Evolutionary conservation across 2,888 invertebrate species (phyloP).

Genomic region (Pachliopta kotzebuea): DNA sequence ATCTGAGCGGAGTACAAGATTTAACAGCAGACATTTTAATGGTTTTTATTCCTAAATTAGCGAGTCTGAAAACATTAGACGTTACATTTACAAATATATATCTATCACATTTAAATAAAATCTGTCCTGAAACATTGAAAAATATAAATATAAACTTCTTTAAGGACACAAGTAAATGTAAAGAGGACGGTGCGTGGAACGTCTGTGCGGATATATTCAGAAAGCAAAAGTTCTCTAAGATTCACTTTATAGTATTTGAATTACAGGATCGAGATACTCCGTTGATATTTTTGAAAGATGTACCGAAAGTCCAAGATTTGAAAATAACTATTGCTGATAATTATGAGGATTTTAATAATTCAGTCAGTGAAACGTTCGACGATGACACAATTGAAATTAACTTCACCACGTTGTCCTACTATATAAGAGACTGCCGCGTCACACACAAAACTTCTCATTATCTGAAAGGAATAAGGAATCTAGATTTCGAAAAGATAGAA

Average conservation of each 20-base stretch:
- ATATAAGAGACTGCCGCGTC: constrained; percentile 40
- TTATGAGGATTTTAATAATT: constrained; percentile 39
- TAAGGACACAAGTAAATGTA: constrained; percentile 37
- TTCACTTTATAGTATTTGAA: constrained; percentile 47
- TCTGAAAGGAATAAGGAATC: constrained; percentile 40
- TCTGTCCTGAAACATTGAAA: constrained; percentile 42
- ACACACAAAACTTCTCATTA: constrained; percentile 40
- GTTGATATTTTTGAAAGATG: constrained; percentile 40
- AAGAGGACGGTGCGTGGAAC: constrained; percentile 34
- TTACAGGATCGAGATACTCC: constrained; percentile 41
- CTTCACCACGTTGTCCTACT: constrained; percentile 29
- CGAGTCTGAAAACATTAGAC: constrained; percentile 41
- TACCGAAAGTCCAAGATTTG: constrained; percentile 38
- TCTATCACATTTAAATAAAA: constrained; percentile 39
- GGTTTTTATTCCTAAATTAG: constrained; percentile 37
- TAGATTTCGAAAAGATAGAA: constrained; percentile 44
- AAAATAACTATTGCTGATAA: constrained; percentile 46
- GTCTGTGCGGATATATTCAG: constrained; percentile 38
- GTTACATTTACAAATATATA: constrained; percentile 48
- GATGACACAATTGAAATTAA: constrained; percentile 30
- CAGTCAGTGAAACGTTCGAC: constrained; percentile 26
- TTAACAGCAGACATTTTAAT: constrained; percentile 39
- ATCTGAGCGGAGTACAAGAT: constrained; percentile 44
- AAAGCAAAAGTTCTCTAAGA: constrained; percentile 37
- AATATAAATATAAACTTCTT: constrained; percentile 46